Base-by-base conservation (phyloP, 2,888 invertebrate species). In the Troides oblongomaculatus region DNA sequence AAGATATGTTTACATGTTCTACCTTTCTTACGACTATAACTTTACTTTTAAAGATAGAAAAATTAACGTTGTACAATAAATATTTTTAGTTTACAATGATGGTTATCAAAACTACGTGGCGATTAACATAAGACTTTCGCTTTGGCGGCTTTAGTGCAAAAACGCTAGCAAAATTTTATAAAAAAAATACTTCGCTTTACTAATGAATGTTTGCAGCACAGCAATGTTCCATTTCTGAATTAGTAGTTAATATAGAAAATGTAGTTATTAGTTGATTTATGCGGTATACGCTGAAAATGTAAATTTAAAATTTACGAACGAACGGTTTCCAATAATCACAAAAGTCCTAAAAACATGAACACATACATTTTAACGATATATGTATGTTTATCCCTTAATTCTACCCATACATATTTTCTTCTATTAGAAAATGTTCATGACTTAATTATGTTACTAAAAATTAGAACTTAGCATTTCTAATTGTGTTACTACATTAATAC, bases 191-290 rank as follows among this genome's bases (percentile, higher is more conserved):
- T 64, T 64, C 64, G 64, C 64, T 39, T 39, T 23, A 58, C 10
- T 58, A 43, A 12, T 18, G 8, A 64, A 43, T 43, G 18, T 43
- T 23, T 58, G 10, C 10, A 64, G 65, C 65, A 39, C 65, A 65
- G 65, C 65, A 25, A 46, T 59, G 58, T 65, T 65, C 65, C 58
- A 59, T 65, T 65, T 25, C 58, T 59, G 25, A 14, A 58, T 21
- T 18, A 18, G 6, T 53, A 53, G 18, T 50, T 50, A 7, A n/a
- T 5, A 53, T 18, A 53, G n/a, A 53, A n/a, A 14, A 46, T 46
- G 14, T 46, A 53, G 53, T 53, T 53, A 53, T 6, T n/a, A 53
- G 46, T 46, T 46, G 18, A 18, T 53, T 53, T 53, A 53, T 0
- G n/a, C 18, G 6, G n/a, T 46, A 53, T 18, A n/a, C 18, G 18